Percentiles rank a stretch among this genome's conserved stretches.
Evolutionary conservation across 2,797 vertebrate genomes (phyloP).

Genomic region (Delichon dasypus): DNA sequence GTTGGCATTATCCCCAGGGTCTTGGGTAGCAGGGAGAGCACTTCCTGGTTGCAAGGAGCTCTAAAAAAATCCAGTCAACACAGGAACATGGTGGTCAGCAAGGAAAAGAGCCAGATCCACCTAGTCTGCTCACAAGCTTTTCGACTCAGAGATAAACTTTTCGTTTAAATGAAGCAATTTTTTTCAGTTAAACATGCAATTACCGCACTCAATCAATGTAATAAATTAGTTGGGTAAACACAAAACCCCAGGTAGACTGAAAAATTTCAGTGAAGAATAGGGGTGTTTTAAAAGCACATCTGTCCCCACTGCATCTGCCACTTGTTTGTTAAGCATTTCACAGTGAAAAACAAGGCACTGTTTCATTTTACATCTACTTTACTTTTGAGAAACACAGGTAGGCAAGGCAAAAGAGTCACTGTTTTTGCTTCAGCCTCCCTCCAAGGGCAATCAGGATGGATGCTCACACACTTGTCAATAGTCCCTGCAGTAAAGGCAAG

Average conservation of each 20-base stretch:
- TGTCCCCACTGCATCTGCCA: neutral
- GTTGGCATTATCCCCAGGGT: too few relatives aligned
- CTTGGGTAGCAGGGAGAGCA: neutral
- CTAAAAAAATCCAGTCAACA: neutral
- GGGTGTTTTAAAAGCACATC: neutral
- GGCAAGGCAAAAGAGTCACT: neutral
- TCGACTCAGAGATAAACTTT: neutral
- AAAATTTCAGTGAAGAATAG: neutral
- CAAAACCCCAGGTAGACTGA: neutral
- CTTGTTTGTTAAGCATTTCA: neutral
- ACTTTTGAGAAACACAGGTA: neutral
- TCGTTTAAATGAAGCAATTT: slow-evolving; percentile 3
- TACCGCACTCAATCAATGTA: neutral
- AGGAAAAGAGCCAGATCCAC: neutral
- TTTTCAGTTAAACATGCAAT: neutral
- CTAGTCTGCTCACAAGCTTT: neutral
- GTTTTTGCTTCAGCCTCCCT: neutral
- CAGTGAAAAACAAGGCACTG: neutral
- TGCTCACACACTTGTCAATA: neutral
- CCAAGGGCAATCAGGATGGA: neutral
- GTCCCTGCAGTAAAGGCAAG: neutral
- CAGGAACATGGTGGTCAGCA: fast-evolving
- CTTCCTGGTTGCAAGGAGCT: neutral
- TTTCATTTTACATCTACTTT: neutral
- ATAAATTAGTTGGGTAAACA: neutral